Percentiles rank a stretch among this genome's conserved stretches.
Evolutionary conservation across 2,888 invertebrate genomes (phyloP).

Genomic region (Acleris cristana): DNA sequence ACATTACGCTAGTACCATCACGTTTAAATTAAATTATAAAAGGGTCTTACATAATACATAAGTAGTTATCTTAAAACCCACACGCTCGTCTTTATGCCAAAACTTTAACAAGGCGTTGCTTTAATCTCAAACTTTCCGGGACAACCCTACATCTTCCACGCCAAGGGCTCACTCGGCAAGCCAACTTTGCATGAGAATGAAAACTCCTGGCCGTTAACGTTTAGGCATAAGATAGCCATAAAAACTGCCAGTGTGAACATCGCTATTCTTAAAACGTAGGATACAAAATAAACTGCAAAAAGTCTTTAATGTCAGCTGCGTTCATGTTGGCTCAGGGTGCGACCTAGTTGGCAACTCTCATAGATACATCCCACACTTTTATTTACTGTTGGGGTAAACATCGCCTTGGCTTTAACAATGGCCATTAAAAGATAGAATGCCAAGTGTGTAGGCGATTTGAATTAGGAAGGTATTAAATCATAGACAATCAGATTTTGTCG

Average conservation of each 20-base stretch:
- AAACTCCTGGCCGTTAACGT: conserved; percentile 3
- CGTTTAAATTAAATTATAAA: too few species aligned
- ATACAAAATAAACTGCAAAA: conserved; percentile 40
- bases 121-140: conserved; percentile 9
- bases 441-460: conserved; percentile 22
- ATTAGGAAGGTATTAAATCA: conserved; percentile 1
- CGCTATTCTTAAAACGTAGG: conserved; percentile 23
- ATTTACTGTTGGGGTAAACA: conserved; percentile 38
- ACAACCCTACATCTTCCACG: background rate
- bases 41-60: background rate
- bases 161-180: too few species aligned
- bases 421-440: conserved; percentile 34
- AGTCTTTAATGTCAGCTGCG: conserved; percentile 54
- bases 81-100: background rate
- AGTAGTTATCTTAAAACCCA: background rate
- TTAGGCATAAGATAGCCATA: conserved; percentile 8
- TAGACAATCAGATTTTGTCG: background rate
- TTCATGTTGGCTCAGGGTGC: conserved; percentile 54
- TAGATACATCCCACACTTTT: conserved; percentile 46
- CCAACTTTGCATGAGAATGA: too few species aligned
- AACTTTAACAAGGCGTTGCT: background rate
- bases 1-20: too few species aligned
- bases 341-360: conserved; percentile 49
- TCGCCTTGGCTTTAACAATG: conserved; percentile 34
- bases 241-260: conserved; percentile 16